phyloP scores from a whole-genome alignment of 2,888 invertebrate species.

The Julus scandinavius region DNA sequence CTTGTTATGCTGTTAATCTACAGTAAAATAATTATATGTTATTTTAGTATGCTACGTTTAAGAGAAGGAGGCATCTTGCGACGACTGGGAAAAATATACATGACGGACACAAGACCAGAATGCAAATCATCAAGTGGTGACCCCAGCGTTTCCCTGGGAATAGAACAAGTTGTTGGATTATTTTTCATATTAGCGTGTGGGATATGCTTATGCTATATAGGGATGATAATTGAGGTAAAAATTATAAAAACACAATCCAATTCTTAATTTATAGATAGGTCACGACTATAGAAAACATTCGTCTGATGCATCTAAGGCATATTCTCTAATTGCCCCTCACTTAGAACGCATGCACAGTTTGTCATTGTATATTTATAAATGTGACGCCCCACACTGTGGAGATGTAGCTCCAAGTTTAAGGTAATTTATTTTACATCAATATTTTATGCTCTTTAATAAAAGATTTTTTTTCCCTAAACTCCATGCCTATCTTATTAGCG shows the following conservation, averaged over 20 bases:
- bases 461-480: neutral
- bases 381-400: neutral
- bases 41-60: slow-evolving; percentile 25
- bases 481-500: neutral
- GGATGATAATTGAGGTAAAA: neutral
- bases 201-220: neutral
- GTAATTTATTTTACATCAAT: neutral
- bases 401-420: neutral
- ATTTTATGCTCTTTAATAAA: neutral
- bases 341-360: neutral
- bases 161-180: slow-evolving; percentile 49
- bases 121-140: neutral
- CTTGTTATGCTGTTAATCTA: neutral
- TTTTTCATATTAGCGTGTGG: slow-evolving; percentile 40
- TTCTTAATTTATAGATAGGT: neutral
- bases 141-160: neutral
- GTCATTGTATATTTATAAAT: neutral
- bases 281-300: neutral
- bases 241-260: neutral
- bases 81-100: slow-evolving; percentile 39
- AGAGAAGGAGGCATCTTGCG: slow-evolving; percentile 47
- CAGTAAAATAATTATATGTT: neutral
- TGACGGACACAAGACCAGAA: slow-evolving; percentile 22
- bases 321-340: neutral
- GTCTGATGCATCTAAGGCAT: neutral